phyloP scores from a whole-genome alignment of 1,140 invertebrate species.

The Orius insidiosus region DNA sequence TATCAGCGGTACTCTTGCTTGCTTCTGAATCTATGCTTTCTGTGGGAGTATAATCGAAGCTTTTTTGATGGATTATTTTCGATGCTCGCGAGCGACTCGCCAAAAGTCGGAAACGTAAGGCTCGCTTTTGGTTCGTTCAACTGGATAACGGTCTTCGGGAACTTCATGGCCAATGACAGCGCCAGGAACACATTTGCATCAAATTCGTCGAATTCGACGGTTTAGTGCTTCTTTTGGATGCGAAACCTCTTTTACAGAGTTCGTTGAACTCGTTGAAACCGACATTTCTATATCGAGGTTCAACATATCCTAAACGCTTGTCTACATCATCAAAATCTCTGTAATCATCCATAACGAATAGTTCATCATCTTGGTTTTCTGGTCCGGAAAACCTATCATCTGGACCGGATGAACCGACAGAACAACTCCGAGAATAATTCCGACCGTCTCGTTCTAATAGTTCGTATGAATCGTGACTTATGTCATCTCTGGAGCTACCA shows the following conservation, averaged over 20 bases:
- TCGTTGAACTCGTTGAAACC: slow-evolving; percentile 24
- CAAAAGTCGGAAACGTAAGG: slow-evolving; percentile 35
- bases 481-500: slow-evolving; percentile 39
- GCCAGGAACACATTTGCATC: slow-evolving; percentile 30
- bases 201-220: slow-evolving; percentile 28
- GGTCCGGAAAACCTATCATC: slow-evolving; percentile 24
- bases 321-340: slow-evolving; percentile 19
- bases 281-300: slow-evolving; percentile 21
- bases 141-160: slow-evolving; percentile 25
- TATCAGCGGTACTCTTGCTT: slow-evolving; percentile 41
- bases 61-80: slow-evolving; percentile 64
- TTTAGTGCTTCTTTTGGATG: slow-evolving; percentile 13
- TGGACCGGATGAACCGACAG: slow-evolving; percentile 49
- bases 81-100: slow-evolving; percentile 19
- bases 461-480: slow-evolving; percentile 78
- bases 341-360: slow-evolving; percentile 43
- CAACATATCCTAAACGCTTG: slow-evolving; percentile 22
- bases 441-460: slow-evolving; percentile 39
- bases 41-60: slow-evolving; percentile 63
- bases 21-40: slow-evolving; percentile 27
- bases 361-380: slow-evolving; percentile 38
- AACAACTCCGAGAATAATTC: slow-evolving; percentile 25
- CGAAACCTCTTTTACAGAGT: slow-evolving; percentile 22
- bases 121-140: slow-evolving; percentile 69
- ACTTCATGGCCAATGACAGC: slow-evolving; percentile 27